Evolutionary conservation across 1,140 invertebrate genomes (phyloP).

Genomic region (Zaprionus davidi): DNA sequence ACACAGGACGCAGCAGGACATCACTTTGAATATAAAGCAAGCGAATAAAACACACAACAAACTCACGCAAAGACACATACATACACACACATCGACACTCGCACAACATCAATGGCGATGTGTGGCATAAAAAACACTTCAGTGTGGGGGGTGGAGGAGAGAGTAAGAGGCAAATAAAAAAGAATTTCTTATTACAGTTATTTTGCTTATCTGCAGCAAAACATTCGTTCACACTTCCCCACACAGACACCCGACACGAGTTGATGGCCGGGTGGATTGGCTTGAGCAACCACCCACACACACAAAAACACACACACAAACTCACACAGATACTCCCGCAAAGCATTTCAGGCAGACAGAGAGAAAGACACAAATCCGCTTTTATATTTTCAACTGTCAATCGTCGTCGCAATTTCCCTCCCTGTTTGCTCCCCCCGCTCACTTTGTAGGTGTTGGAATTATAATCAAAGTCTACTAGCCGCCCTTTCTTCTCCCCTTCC

Average conservation of each 20-base stretch:
- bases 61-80: not conserved
- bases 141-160: not conserved
- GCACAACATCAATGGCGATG: slow-evolving; percentile 49
- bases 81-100: not conserved
- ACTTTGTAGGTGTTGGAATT: slow-evolving; percentile 75
- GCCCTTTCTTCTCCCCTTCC: not conserved
- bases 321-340: slow-evolving; percentile 14
- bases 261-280: slow-evolving; percentile 46
- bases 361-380: slow-evolving; percentile 73
- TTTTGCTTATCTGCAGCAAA: slow-evolving; percentile 82
- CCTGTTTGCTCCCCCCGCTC: not conserved
- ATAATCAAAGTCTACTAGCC: slow-evolving; percentile 70
- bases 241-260: slow-evolving; percentile 26
- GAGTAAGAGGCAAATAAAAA: slow-evolving; percentile 66
- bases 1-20: slow-evolving; percentile 55
- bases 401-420: slow-evolving; percentile 66
- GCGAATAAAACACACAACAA: slow-evolving; percentile 70
- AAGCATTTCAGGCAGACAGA: slow-evolving; percentile 2
- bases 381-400: slow-evolving; percentile 82
- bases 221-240: slow-evolving; percentile 79
- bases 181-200: slow-evolving; percentile 81
- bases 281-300: slow-evolving; percentile 15
- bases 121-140: slow-evolving; percentile 80
- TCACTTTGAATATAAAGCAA: slow-evolving; percentile 82
- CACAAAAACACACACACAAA: not conserved